phyloP scores from a whole-genome alignment of 2,113 vertebrate species.

The Eurystomus gularis region DNA sequence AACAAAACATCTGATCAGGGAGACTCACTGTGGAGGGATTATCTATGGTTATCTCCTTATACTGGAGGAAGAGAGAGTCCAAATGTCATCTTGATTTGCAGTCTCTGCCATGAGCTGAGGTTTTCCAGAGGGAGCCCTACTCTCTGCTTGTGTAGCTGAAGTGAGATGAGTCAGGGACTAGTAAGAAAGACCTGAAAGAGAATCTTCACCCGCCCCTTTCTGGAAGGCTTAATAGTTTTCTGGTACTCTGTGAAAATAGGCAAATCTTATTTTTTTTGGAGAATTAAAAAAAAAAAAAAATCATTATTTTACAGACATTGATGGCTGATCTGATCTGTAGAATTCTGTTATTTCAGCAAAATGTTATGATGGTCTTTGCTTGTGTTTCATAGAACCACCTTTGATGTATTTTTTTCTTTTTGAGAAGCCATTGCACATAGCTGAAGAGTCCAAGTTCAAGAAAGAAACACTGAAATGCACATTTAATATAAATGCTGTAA shows the following conservation, averaged over 20 bases:
- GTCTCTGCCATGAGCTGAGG: not conserved
- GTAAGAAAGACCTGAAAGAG: not conserved
- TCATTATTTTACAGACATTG: not conserved
- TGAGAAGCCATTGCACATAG: rapidly evolving
- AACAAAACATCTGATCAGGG: not conserved
- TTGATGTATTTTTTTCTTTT: not conserved
- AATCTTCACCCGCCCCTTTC: not conserved
- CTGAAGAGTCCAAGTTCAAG: not conserved
- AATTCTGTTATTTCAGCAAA: not conserved
- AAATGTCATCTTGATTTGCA: rapidly evolving
- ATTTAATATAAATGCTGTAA: not conserved
- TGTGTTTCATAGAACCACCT: not conserved
- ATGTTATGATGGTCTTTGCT: not conserved
- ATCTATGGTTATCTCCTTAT: not conserved
- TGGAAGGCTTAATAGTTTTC: not conserved
- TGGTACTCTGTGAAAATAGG: rapidly evolving
- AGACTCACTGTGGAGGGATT: rapidly evolving
- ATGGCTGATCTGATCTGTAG: not conserved
- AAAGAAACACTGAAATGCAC: not conserved
- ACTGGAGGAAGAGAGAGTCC: not conserved
- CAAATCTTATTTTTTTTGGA: not conserved
- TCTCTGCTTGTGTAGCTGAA: not conserved
- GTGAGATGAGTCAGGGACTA: not conserved
- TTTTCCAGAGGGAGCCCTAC: not conserved
- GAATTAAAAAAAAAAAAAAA: not conserved